Base-by-base conservation (phyloP, 1,140 invertebrate species). In the Drosophila jambulina region DNA sequence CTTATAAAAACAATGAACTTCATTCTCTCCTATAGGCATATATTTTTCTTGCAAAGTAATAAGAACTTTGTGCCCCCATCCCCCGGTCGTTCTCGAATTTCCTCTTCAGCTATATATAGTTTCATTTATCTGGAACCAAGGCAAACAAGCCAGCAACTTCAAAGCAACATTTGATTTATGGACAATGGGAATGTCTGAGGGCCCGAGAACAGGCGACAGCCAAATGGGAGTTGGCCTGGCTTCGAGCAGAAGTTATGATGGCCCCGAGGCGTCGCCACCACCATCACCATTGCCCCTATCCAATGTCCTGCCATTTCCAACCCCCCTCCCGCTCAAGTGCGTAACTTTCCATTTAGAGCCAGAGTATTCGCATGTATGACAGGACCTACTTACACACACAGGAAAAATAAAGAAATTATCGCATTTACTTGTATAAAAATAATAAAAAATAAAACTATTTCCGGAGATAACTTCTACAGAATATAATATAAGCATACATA, bases 91-190 rank as follows among this genome's bases (percentile, higher is more conserved):
- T 27, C 58, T 34, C 42, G 19, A 48, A 43, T 68, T 58, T 48
- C 23, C 32, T 21, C 13, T 59, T 46, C 23, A 38, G 34, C 45
- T 76, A 68, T 74, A 75, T 78, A 83, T 88, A 88, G 84, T 87
- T 88, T 84, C 72, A 83, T 78, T 88, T 83, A 78, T 88, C 65
- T 78, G 76, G 59, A 23, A 42, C 29, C 61, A 68, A 51, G 34
- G 49, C 46, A 64, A 71, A 71, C 67, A 70, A 71, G 70, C 49
- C 56, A 49, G 51, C 51, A 87, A 88, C 84, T 83, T 78, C 80
- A 88, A 88, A 83, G 77, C 77, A 75, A 88, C 84, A 87, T 87
- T 84, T 87, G 84, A 87, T 87, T 87, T 88, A 87, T 90, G 85
- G 42, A 82, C 82, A 74, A 46, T 77, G 80, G 53, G 40, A 59